Conservation (phyloP, 2,888 invertebrate genomes). For the Ennomos fuscantarius region DNA sequence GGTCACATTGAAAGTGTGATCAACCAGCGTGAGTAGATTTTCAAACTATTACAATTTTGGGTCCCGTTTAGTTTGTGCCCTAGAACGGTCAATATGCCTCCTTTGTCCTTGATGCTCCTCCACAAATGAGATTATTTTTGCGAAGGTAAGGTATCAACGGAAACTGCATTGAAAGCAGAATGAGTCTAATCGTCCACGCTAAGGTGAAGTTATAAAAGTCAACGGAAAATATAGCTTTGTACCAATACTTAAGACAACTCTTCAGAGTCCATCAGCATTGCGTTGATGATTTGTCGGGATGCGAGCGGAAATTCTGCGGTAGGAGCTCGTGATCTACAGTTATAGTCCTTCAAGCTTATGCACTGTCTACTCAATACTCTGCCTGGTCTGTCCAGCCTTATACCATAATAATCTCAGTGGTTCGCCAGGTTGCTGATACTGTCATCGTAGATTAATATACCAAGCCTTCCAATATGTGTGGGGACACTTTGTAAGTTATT, state of each 20-base stretch:
- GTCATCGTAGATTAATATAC: conserved; percentile 26
- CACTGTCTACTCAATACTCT: conserved; percentile 4
- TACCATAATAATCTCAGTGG: conserved; percentile 35
- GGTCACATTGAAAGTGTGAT: conserved; percentile 94
- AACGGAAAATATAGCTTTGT: background rate
- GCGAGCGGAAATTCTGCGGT: conserved; percentile 1
- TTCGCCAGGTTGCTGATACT: conserved; percentile 45
- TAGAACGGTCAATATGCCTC: conserved; percentile 30
- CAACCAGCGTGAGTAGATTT: conserved; percentile 93
- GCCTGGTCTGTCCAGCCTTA: conserved; percentile 16
- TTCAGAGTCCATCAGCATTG: background rate
- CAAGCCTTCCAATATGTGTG: conserved; percentile 25
- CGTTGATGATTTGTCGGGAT: background rate
- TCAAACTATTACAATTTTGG: conserved; percentile 10
- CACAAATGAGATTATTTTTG: conserved; percentile 35
- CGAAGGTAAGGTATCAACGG: conserved; percentile 54
- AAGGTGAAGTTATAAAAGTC: conserved; percentile 23
- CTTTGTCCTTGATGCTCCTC: conserved; percentile 29
- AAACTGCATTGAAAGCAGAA: conserved; percentile 26
- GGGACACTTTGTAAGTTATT: conserved; percentile 54
- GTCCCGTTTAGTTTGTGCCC: conserved; percentile 7
- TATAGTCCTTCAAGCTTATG: background rate
- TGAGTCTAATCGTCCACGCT: conserved; percentile 28
- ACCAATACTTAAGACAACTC: too few species aligned
- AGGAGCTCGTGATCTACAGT: background rate